Conservation (phyloP, 2,888 invertebrate genomes). For the Leptinotarsa tumamoca region DNA sequence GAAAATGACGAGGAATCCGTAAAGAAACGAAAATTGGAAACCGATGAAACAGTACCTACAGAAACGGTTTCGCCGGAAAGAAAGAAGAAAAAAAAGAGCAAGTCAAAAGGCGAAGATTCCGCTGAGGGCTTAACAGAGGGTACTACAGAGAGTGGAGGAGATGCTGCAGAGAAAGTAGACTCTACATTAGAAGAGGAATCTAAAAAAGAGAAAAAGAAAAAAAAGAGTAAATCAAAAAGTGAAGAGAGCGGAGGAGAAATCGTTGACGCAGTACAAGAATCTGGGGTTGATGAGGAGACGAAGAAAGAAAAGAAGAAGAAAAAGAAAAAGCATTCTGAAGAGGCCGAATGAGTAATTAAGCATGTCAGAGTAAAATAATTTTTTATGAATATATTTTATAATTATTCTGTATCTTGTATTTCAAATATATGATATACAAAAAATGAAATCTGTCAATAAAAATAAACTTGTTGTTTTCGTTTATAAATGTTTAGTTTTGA, state of each 20-base stretch:
- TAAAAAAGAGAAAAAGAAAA: constrained; percentile 50
- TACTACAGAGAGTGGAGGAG: not conserved
- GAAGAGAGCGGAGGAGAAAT: not conserved
- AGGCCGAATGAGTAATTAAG: constrained; percentile 17
- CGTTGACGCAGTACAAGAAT: constrained; percentile 1
- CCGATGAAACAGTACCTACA: constrained; percentile 65
- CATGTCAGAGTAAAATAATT: not conserved
- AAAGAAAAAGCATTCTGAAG: constrained; percentile 26
- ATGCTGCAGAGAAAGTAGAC: constrained; percentile 53
- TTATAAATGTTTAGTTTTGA: not conserved
- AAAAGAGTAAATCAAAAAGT: constrained; percentile 21
- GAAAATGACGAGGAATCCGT: constrained; percentile 47
- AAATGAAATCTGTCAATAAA: not conserved
- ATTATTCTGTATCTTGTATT: not conserved
- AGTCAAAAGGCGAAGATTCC: constrained; percentile 60
- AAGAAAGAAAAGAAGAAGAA: constrained; percentile 51
- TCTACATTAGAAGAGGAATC: constrained; percentile 68
- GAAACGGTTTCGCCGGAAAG: constrained; percentile 68
- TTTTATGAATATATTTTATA: not conserved
- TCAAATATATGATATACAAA: not conserved
- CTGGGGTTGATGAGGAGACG: constrained; percentile 57
- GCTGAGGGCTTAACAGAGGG: constrained; percentile 41
- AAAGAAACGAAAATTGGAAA: constrained; percentile 56
- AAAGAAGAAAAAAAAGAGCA: constrained; percentile 73
- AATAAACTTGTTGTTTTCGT: not conserved